Evolutionary conservation across 2,888 invertebrate genomes (phyloP).

Genomic region (Leptarthrus brevirostris): DNA sequence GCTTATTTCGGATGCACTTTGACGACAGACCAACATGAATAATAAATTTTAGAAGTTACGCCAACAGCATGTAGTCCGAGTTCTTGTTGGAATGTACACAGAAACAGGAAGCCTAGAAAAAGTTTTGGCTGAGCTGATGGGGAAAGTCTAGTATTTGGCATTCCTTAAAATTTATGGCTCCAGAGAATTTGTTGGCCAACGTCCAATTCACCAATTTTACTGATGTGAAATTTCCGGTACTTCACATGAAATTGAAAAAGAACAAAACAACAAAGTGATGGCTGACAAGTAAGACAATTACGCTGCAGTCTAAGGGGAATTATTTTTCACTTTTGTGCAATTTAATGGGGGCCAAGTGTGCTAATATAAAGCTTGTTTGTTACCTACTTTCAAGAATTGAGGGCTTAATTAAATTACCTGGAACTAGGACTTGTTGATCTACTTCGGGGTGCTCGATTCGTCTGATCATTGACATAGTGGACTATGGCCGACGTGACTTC

Average conservation of each 20-base stretch:
- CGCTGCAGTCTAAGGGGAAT: slow-evolving; percentile 2
- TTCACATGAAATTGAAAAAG: background rate
- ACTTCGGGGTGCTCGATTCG: slow-evolving; percentile 70
- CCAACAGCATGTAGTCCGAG: background rate
- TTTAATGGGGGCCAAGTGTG: background rate
- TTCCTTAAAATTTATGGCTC: too few species aligned
- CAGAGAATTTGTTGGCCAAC: background rate
- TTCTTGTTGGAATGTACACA: background rate
- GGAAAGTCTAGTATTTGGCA: background rate
- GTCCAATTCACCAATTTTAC: slow-evolving; percentile 11
- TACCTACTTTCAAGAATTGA: too few species aligned
- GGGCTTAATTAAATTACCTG: slow-evolving; percentile 61
- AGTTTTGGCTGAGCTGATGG: background rate
- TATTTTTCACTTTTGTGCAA: background rate
- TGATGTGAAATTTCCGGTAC: background rate
- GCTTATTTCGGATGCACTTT: slow-evolving; percentile 23
- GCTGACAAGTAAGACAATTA: background rate
- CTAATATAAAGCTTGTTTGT: too few species aligned
- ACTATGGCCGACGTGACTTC: slow-evolving; percentile 94
- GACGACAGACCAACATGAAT: background rate
- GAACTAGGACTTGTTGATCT: slow-evolving; percentile 67
- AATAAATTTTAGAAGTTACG: background rate
- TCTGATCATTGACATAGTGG: slow-evolving; percentile 85
- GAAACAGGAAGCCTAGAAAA: background rate
- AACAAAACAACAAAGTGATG: background rate